A percentile compares a stretch with the other conserved stretches of the same genome.
phyloP scores from a whole-genome alignment of 2,113 vertebrate species.

The Suricata suricatta region DNA sequence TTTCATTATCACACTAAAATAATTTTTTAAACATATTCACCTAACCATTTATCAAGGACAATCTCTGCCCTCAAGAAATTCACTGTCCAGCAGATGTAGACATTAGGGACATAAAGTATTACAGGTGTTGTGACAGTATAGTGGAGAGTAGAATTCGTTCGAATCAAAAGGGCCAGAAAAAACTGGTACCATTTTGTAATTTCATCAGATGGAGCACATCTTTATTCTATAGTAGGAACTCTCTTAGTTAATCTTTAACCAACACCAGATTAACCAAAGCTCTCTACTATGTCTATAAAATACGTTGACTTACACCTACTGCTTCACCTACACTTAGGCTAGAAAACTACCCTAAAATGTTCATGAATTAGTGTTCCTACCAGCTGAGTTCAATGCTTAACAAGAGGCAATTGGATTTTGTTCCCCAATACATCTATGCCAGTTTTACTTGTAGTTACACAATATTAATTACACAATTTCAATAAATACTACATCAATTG shows the following conservation, averaged over 20 bases:
- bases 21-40: background rate
- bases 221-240: background rate
- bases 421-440: background rate
- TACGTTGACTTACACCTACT: background rate
- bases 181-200: background rate
- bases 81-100: background rate
- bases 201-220: background rate
- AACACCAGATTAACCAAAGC: background rate
- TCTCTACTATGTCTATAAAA: background rate
- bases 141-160: background rate
- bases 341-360: background rate
- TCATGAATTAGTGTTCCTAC: background rate
- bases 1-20: background rate
- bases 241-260: background rate
- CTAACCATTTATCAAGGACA: background rate
- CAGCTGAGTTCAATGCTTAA: background rate
- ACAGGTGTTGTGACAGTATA: background rate
- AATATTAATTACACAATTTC: conserved; percentile 10
- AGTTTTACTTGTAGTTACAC: background rate
- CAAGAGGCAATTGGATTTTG: background rate
- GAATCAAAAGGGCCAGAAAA: background rate
- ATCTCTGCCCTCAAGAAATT: background rate
- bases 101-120: background rate
- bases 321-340: background rate
- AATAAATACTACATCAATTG: background rate